Percentiles rank a stretch among this genome's conserved stretches.
These are phyloP conservation scores for Ceratitis capitata DNA, from an alignment of 1,140 invertebrate genomes.

Conservation along the genomic window DNA sequence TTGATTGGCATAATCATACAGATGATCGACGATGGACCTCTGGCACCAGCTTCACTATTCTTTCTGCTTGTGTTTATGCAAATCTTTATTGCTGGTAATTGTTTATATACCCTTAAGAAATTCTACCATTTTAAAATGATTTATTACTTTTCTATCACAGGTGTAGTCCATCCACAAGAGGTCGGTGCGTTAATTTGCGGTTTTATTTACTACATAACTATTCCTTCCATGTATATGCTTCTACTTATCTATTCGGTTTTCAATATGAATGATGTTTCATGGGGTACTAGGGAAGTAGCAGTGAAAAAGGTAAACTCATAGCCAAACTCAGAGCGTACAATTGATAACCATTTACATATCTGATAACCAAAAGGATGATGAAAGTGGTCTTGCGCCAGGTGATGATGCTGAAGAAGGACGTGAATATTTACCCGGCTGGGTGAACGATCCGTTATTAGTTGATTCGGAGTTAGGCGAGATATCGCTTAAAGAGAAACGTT, in stretches of 20 bases:
- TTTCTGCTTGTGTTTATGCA: constrained; percentile 73
- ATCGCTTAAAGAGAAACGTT: constrained; percentile 71
- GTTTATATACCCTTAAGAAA: too few relatives aligned
- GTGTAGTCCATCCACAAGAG: constrained; percentile 86
- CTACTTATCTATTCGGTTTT: constrained; percentile 91
- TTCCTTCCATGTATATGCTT: constrained; percentile 94
- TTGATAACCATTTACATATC: background rate
- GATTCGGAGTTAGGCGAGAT: constrained; percentile 73
- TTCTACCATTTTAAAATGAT: background rate
- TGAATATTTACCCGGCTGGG: constrained; percentile 72
- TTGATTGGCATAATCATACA: too few relatives aligned
- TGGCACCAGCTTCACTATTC: constrained; percentile 83
- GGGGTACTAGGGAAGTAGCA: constrained; percentile 86
- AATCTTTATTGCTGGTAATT: constrained; percentile 71
- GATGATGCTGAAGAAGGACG: constrained; percentile 37
- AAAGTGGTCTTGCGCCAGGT: constrained; percentile 37
- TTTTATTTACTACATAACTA: constrained; percentile 88
- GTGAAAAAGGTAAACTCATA: constrained; percentile 47
- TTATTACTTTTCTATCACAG: constrained; percentile 52
- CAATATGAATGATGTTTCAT: constrained; percentile 89
- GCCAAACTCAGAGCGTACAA: background rate
- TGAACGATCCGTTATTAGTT: constrained; percentile 74
- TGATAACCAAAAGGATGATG: constrained; percentile 47
- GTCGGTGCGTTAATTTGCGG: constrained; percentile 79
- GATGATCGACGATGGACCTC: constrained; percentile 80